Percentiles rank a stretch among this genome's conserved stretches.
These are phyloP conservation scores for Carapus acus DNA, from an alignment of 2,797 vertebrate genomes.

Conservation along the genomic window DNA sequence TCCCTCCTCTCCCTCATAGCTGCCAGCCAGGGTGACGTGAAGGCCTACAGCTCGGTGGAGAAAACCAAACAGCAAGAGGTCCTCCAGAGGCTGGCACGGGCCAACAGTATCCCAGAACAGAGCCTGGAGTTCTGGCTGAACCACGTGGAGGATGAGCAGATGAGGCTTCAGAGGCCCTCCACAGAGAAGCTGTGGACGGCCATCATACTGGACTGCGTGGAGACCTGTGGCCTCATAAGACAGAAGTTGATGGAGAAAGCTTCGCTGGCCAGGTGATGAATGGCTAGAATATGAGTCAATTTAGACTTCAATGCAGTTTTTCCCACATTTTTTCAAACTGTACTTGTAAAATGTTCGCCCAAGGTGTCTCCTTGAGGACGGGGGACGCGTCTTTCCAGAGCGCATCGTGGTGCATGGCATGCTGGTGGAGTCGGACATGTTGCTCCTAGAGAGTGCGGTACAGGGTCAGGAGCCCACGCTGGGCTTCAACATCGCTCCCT, in stretches of 20 bases:
- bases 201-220: constrained; percentile 93
- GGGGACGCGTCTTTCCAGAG: constrained; percentile 88
- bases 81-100: constrained; percentile 77
- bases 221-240: constrained; percentile 90
- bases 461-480: constrained; percentile 89
- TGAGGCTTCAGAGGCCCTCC: constrained; percentile 83
- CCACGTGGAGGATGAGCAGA: constrained; percentile 82
- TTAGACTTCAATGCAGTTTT: no score
- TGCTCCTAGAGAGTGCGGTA: constrained; percentile 89
- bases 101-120: constrained; percentile 76
- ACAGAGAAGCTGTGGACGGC: constrained; percentile 92
- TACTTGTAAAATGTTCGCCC: background rate
- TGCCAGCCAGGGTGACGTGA: constrained; percentile 78
- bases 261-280: constrained; percentile 83
- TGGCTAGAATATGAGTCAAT: background rate
- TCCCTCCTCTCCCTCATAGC: constrained; percentile 88
- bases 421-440: constrained; percentile 85
- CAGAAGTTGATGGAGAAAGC: constrained; percentile 98
- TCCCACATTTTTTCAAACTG: no score
- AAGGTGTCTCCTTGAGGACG: constrained; percentile 89
- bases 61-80: constrained; percentile 85
- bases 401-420: constrained; percentile 85
- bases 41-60: constrained; percentile 91
- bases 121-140: constrained; percentile 90
- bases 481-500: constrained; percentile 90